Evolutionary conservation across 1,140 invertebrate species (phyloP), one percentile per base, ranked within the genome.

Genomic region (Platorchestia sp.): DNA sequence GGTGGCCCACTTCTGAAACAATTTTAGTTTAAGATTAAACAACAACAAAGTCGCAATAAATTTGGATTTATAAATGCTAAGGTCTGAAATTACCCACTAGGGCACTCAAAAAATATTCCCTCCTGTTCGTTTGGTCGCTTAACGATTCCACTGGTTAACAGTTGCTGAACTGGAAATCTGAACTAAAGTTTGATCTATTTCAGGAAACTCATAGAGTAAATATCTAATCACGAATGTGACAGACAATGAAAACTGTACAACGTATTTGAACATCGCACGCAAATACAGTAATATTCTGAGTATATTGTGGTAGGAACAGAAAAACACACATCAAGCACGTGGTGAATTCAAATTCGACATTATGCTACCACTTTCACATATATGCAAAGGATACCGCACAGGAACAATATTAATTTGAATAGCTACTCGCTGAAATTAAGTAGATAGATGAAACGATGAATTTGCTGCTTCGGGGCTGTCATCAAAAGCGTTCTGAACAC

Each of bases 401-500:
- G 59, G 27, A 75, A 14, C 14, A 75, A 75, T 36, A 75, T 10
- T 36, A 22, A 10, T 75, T 75, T 75, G 59, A 51, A 75, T 27
- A 27, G 59, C 59, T 75, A 75, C 59, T 36, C 27, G 14, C 59
- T 75, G 36, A 75, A 19, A 75, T 75, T 75, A 75, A 75, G 59
- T 75, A 75, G 59, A 75, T 36, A 75, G 59, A 75, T 22, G 59
- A 75, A 36, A 75, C 59, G 59, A 75, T 90, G 19, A 90, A 90
- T 90, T 43, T 43, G 87, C 87, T 90, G 87, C 44, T 90, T 43
- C 87, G 87, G 42, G 87, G 44, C 87, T 90, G 87, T 42, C 87
- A 90, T 90, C 87, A 90, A 90, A 75, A 90, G 87, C 41, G 7
- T 90, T 90, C 44, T 90, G 41, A 90, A 90, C 87, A 90, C 22